These are phyloP conservation scores for Panurus biarmicus DNA, from an alignment of 2,113 vertebrate species.

Conservation along the genomic window DNA sequence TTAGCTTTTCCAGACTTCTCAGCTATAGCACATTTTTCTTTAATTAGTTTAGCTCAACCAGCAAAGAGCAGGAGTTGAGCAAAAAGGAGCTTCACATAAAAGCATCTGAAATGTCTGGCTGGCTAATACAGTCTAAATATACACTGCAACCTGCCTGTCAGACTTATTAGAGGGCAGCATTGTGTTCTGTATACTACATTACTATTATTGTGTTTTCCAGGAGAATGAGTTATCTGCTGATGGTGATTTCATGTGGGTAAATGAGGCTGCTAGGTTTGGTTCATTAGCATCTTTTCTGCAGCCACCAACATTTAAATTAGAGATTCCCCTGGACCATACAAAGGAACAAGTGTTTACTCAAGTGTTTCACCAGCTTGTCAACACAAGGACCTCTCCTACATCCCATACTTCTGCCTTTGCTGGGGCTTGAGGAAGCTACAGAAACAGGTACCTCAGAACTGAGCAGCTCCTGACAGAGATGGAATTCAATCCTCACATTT, in stretches of 20 bases:
- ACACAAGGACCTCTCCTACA: not conserved
- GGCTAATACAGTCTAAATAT: conserved; percentile 14
- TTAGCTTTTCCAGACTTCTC: not conserved
- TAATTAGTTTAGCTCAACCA: conserved; percentile 19
- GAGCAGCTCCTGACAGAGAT: not conserved
- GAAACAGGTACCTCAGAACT: not conserved
- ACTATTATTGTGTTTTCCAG: conserved; percentile 36
- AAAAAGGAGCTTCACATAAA: not conserved
- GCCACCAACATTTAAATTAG: not conserved
- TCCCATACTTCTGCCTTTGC: not conserved
- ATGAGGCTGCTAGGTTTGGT: not conserved
- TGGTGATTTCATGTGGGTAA: not conserved
- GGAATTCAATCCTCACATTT: not conserved
- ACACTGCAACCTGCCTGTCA: conserved; percentile 22
- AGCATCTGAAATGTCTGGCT: not conserved
- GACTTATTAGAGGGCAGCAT: conserved; percentile 19
- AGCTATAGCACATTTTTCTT: not conserved
- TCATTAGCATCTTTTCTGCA: conserved; percentile 7
- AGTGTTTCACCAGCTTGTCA: not conserved
- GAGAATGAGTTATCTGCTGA: conserved; percentile 14
- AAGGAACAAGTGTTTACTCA: not conserved
- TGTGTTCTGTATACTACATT: conserved; percentile 13
- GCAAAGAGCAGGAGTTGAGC: not conserved
- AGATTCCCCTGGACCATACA: not conserved
- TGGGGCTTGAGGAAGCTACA: not conserved